A percentile compares a stretch with the other conserved stretches of the same genome.
Conservation (phyloP, 2,888 invertebrate genomes). For the Cerceris ruficornis region DNA sequence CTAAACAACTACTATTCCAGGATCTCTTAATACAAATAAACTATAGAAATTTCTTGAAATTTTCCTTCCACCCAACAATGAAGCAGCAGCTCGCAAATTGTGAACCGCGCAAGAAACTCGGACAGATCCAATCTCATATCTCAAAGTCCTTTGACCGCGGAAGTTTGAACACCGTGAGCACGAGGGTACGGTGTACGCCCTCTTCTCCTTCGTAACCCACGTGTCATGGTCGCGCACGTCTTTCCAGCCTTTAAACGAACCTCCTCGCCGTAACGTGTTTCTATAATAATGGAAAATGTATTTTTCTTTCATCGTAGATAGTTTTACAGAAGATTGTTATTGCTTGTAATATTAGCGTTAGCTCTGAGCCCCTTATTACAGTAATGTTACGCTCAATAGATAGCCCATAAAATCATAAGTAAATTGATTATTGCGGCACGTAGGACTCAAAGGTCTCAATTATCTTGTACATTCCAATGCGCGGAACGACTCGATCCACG, state of each 20-base stretch:
- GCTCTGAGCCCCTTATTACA: conserved; percentile 33
- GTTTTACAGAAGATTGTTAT: conserved; percentile 15
- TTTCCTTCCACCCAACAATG: no score
- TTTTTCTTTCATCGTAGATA: conserved; percentile 40
- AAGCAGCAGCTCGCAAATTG: background rate
- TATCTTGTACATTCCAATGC: conserved; percentile 32
- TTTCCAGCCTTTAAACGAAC: conserved; percentile 20
- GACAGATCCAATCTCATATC: no score
- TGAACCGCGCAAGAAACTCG: no score
- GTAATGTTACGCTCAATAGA: conserved; percentile 39
- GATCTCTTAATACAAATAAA: no score
- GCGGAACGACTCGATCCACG: conserved; percentile 18
- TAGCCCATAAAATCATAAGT: conserved; percentile 30
- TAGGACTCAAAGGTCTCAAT: conserved; percentile 30
- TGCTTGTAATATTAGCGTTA: conserved; percentile 38
- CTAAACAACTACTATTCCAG: no score
- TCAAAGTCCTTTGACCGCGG: conserved; percentile 28
- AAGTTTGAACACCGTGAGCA: conserved; percentile 35
- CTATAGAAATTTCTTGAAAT: no score
- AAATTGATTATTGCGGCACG: conserved; percentile 46
- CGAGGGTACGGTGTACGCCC: conserved; percentile 30
- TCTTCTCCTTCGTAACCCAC: conserved; percentile 45
- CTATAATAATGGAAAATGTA: conserved; percentile 58
- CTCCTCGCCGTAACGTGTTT: conserved; percentile 29
- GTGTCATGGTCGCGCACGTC: conserved; percentile 58